A percentile compares a stretch with the other conserved stretches of the same genome.
phyloP scores from a whole-genome alignment of 1,140 invertebrate species.

The Tachypleus tridentatus region DNA sequence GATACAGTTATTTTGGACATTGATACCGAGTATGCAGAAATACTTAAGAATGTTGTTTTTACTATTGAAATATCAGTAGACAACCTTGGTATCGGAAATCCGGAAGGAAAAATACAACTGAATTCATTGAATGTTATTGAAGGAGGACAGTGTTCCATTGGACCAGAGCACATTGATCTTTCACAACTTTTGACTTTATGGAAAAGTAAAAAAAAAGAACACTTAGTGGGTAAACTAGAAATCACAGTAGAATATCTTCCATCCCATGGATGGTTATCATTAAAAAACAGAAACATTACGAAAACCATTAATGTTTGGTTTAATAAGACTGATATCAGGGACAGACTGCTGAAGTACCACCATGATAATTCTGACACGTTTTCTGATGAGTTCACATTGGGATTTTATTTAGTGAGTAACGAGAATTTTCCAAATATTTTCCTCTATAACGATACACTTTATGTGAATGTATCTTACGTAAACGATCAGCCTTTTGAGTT shows the following conservation, averaged over 20 bases:
- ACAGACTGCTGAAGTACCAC: slow-evolving; percentile 28
- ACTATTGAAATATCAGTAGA: slow-evolving; percentile 77
- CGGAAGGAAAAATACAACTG: slow-evolving; percentile 52
- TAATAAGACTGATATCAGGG: slow-evolving; percentile 31
- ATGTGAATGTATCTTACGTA: slow-evolving; percentile 64
- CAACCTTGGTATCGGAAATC: slow-evolving; percentile 32
- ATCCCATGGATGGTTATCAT: slow-evolving; percentile 19
- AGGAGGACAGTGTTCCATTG: slow-evolving; percentile 55
- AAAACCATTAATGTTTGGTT: slow-evolving; percentile 21
- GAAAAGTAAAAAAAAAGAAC: slow-evolving; percentile 11
- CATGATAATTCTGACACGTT: slow-evolving; percentile 35
- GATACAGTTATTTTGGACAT: slow-evolving; percentile 80
- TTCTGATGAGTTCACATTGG: slow-evolving; percentile 30
- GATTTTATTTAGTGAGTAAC: slow-evolving; percentile 21
- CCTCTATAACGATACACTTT: slow-evolving; percentile 42
- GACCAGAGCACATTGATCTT: slow-evolving; percentile 49
- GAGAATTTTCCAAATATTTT: slow-evolving; percentile 16
- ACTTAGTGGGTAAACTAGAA: slow-evolving; percentile 19
- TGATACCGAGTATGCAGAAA: slow-evolving; percentile 42
- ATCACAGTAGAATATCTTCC: slow-evolving; percentile 14
- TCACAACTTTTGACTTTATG: slow-evolving; percentile 49
- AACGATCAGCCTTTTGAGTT: slow-evolving; percentile 82
- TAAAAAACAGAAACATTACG: slow-evolving; percentile 12
- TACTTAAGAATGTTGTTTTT: slow-evolving; percentile 44
- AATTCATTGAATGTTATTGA: slow-evolving; percentile 59